These are phyloP conservation scores for Zaprionus bogoriensis DNA, from an alignment of 2,888 invertebrate genomes.

Conservation along the genomic window DNA sequence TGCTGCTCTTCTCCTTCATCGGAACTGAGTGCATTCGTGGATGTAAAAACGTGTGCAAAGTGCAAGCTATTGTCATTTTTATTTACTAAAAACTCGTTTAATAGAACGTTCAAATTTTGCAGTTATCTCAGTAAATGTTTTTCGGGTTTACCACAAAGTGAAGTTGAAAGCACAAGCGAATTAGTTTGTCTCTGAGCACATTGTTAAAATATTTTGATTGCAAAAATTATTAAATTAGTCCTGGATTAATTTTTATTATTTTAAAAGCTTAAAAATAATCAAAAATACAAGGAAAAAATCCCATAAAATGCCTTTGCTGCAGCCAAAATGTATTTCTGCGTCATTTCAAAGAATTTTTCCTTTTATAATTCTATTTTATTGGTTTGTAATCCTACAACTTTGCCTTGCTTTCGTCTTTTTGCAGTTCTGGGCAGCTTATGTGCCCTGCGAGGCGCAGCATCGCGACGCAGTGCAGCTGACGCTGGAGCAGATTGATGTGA, in stretches of 20 bases:
- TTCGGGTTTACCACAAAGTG: background rate
- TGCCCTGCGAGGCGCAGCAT: constrained; percentile 88
- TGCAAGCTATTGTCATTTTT: background rate
- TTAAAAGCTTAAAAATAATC: no score
- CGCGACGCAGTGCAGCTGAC: constrained; percentile 88
- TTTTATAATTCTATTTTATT: background rate
- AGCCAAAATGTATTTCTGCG: no score
- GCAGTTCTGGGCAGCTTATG: constrained; percentile 90
- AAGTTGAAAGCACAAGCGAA: no score
- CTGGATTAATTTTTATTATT: no score
- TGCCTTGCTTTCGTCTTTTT: background rate
- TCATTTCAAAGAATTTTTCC: no score
- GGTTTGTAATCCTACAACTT: background rate
- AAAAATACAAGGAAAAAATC: no score
- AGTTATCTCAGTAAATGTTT: background rate
- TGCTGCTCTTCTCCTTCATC: background rate
- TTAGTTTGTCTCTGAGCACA: no score
- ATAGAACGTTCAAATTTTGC: background rate
- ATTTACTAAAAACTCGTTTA: background rate
- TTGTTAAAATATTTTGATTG: no score
- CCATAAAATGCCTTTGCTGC: no score
- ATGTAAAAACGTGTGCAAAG: background rate
- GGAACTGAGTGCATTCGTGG: background rate
- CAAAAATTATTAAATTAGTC: no score
- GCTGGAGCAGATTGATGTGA: constrained; percentile 89